These are phyloP conservation scores for Mareca strepera DNA, from an alignment of 2,797 vertebrate genomes.

Conservation along the genomic window DNA sequence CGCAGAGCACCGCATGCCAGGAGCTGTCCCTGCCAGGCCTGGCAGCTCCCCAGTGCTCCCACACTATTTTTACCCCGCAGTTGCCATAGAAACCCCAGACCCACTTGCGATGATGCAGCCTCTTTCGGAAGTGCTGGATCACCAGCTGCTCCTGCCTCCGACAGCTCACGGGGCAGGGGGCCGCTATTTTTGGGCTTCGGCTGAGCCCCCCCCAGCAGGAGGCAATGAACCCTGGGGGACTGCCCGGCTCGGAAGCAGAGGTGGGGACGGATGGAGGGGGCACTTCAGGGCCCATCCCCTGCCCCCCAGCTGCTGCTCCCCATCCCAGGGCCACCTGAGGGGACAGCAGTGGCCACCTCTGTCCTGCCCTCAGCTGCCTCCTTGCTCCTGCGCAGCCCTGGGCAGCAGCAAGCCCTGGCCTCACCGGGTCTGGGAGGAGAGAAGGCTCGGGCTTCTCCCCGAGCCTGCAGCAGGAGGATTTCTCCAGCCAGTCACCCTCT, in stretches of 20 bases:
- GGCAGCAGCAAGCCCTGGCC: too few species aligned
- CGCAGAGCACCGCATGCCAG: neutral
- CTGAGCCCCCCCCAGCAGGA: neutral
- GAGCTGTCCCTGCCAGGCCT: neutral
- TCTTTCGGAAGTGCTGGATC: conserved; percentile 35
- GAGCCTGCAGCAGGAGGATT: neutral
- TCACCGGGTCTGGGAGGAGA: too few species aligned
- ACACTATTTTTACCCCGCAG: conserved; percentile 73
- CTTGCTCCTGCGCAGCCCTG: too few species aligned
- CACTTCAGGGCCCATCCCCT: too few species aligned
- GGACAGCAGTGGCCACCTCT: neutral
- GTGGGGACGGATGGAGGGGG: neutral
- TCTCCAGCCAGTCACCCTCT: neutral
- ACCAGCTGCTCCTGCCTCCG: neutral
- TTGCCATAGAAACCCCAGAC: conserved; percentile 67
- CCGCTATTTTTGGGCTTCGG: neutral
- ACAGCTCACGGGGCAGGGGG: neutral
- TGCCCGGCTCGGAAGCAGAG: neutral
- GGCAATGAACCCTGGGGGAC: neutral
- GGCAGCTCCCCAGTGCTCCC: neutral
- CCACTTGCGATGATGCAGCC: neutral
- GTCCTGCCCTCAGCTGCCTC: too few species aligned
- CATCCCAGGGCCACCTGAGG: too few species aligned
- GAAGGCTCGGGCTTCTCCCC: neutral
- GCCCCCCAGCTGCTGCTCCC: neutral